Percentiles rank a stretch among this genome's conserved stretches.
Evolutionary conservation across 1,140 invertebrate genomes (phyloP).

Genomic region (Nomia melanderi): DNA sequence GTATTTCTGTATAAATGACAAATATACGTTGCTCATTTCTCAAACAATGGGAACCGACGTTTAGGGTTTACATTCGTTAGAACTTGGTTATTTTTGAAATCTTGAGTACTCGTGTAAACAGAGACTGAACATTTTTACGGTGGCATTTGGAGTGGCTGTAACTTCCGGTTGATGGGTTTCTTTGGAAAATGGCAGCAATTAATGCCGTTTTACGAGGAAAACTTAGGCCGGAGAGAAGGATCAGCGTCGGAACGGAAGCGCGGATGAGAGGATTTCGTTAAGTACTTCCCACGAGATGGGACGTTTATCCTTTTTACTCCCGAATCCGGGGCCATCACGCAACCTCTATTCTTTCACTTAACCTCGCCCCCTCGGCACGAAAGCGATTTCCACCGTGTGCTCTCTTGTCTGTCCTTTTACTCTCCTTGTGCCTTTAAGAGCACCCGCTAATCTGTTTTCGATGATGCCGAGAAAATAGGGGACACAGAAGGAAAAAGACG

Average conservation of each 20-base stretch:
- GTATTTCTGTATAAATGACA: no score
- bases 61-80: no score
- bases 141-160: not conserved
- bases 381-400: conserved; percentile 47
- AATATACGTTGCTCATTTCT: no score
- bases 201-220: conserved; percentile 57
- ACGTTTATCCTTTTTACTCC: conserved; percentile 67
- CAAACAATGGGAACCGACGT: no score
- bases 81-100: not conserved
- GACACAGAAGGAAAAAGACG: not conserved
- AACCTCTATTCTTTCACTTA: conserved; percentile 66
- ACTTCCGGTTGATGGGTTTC: not conserved
- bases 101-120: not conserved
- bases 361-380: conserved; percentile 37
- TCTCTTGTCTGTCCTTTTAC: conserved; percentile 12
- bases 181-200: conserved; percentile 31
- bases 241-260: conserved; percentile 46
- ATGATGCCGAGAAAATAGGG: conserved; percentile 28
- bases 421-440: conserved; percentile 4
- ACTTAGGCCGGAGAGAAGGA: conserved; percentile 21
- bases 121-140: not conserved
- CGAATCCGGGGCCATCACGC: conserved; percentile 18
- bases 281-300: conserved; percentile 65
- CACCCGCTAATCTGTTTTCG: conserved; percentile 55
- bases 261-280: conserved; percentile 72